Conservation (phyloP, 2,888 invertebrate genomes). For the Beris morrisii region DNA sequence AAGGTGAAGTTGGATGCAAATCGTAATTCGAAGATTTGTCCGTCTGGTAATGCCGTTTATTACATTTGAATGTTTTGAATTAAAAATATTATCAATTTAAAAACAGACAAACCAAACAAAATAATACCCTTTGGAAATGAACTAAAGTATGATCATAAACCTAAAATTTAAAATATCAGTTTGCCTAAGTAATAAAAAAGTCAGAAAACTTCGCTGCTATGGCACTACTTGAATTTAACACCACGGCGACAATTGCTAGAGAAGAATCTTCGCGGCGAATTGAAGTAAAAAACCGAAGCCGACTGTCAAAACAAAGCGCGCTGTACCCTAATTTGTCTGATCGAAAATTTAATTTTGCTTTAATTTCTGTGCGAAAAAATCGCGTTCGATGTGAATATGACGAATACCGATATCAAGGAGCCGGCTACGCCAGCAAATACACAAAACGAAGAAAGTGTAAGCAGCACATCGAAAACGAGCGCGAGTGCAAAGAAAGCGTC, state of each 20-base stretch:
- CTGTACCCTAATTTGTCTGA: not conserved
- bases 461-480: conserved; percentile 36
- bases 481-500: conserved; percentile 36
- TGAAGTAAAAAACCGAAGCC: conserved; percentile 14
- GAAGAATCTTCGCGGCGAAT: not conserved
- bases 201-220: not conserved
- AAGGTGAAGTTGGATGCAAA: conserved; percentile 6
- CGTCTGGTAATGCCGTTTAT: conserved; percentile 6
- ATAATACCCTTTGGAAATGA: too few relatives aligned
- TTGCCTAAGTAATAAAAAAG: too few relatives aligned
- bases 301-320: conserved; percentile 30
- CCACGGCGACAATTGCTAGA: too few relatives aligned
- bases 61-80: not conserved
- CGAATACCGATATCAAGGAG: conserved; percentile 44
- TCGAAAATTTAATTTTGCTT: not conserved
- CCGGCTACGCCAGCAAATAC: conserved; percentile 40
- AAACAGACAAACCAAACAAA: not conserved
- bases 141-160: too few relatives aligned
- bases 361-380: conserved; percentile 2
- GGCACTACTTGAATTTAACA: not conserved
- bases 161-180: too few relatives aligned
- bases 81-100: not conserved
- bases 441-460: conserved; percentile 40
- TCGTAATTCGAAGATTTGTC: not conserved
- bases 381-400: conserved; percentile 39